Percentiles rank a stretch among this genome's conserved stretches.
Evolutionary conservation across 1,140 invertebrate species (phyloP).

Genomic region (Venturia canescens): DNA sequence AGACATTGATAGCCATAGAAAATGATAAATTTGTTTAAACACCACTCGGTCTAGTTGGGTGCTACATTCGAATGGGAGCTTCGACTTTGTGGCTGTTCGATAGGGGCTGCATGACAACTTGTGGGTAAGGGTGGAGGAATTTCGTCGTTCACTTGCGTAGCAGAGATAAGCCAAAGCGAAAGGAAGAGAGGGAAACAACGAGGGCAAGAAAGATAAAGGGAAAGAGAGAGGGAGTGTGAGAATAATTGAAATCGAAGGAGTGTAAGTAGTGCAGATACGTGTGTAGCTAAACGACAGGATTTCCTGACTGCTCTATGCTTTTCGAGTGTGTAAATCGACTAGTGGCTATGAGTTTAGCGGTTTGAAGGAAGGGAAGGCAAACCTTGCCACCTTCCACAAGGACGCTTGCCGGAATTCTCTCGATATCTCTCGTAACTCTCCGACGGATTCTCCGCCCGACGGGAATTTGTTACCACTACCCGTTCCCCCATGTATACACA

Average conservation of each 20-base stretch:
- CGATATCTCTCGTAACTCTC: not conserved
- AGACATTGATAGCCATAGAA: no score
- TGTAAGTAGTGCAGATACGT: constrained; percentile 15
- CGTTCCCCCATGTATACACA: not conserved
- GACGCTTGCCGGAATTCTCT: constrained; percentile 18
- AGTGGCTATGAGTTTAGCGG: constrained; percentile 12
- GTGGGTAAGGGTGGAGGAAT: not conserved
- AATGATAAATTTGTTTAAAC: not conserved
- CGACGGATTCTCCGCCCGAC: constrained; percentile 19
- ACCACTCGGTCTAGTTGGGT: not conserved
- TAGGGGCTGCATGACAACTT: not conserved
- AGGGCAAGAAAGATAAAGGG: not conserved
- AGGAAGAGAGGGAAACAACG: not conserved
- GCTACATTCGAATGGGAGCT: not conserved
- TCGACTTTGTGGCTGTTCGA: not conserved
- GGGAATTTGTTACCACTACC: constrained; percentile 8
- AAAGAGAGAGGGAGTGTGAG: not conserved
- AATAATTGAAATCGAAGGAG: not conserved
- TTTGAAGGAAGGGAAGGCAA: not conserved
- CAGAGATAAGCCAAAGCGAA: not conserved
- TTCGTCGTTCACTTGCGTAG: not conserved
- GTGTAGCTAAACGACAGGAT: constrained; percentile 1
- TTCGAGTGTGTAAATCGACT: not conserved
- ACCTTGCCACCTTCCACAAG: not conserved
- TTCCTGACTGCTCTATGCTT: not conserved